Conservation (phyloP, 2,113 vertebrate genomes). For the Melanotaenia duboulayi region DNA sequence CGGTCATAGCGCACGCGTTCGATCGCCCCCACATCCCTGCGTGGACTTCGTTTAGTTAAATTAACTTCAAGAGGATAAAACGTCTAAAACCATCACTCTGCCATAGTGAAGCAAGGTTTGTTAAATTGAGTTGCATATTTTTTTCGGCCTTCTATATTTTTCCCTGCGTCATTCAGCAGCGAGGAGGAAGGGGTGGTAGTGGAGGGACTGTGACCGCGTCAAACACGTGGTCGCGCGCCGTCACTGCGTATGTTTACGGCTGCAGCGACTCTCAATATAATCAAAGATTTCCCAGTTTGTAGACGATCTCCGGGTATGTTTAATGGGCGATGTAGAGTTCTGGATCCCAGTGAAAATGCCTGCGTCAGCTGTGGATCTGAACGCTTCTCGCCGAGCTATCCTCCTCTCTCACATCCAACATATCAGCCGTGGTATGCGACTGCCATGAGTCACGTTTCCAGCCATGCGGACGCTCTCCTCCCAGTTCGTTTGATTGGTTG, state of each 20-base stretch:
- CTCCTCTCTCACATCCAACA: too few species aligned
- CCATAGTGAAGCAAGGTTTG: neutral
- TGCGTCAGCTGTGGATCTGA: too few species aligned
- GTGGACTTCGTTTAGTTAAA: neutral
- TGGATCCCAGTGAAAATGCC: too few species aligned
- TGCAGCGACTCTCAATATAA: neutral
- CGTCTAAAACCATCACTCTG: neutral
- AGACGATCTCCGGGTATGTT: too few species aligned
- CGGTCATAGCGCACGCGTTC: too few species aligned
- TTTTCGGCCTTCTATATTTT: neutral
- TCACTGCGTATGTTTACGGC: conserved; percentile 41
- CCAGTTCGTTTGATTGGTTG: conserved; percentile 68
- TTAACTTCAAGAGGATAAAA: neutral
- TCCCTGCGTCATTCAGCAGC: conserved; percentile 42
- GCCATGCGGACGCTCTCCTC: conserved; percentile 46
- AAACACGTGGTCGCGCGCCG: conserved; percentile 56
- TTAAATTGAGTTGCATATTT: neutral
- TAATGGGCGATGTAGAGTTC: too few species aligned
- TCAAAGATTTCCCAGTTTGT: too few species aligned
- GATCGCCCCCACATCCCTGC: neutral
- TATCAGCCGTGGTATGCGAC: fast-evolving
- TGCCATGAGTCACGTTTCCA: conserved; percentile 62
- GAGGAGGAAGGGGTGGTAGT: neutral
- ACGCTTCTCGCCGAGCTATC: too few species aligned
- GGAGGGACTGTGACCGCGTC: neutral